These are phyloP conservation scores for Leptopterna dolabrata DNA, from an alignment of 2,888 invertebrate species.

Conservation along the genomic window DNA sequence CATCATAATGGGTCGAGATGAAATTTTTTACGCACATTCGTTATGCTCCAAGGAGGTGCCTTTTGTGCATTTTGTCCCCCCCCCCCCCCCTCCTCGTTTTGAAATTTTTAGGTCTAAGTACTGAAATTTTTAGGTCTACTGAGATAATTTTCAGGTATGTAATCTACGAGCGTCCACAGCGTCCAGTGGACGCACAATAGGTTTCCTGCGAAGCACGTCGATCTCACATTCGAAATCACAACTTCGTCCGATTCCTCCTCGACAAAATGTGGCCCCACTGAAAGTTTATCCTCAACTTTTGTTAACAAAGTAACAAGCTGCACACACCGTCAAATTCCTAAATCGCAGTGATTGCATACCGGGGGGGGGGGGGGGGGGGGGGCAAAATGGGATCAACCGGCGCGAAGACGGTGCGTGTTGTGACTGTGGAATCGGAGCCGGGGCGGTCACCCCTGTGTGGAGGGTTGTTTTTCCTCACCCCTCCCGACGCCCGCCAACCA, in stretches of 20 bases:
- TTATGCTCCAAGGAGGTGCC: no score
- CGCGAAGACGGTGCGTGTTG: slow-evolving; percentile 26
- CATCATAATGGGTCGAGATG: no score
- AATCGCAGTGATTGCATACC: background rate
- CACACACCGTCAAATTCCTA: background rate
- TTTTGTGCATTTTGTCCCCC: no score
- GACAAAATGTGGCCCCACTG: background rate
- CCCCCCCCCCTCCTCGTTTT: no score
- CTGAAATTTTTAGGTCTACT: no score
- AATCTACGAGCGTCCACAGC: no score
- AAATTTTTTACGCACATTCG: no score
- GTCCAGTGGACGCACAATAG: no score
- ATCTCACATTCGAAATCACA: no score
- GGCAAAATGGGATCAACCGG: background rate
- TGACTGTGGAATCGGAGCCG: background rate
- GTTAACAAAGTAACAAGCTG: background rate
- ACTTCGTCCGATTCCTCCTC: background rate
- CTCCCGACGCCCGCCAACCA: background rate
- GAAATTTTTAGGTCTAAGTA: no score
- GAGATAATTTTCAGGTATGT: no score
- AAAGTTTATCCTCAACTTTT: background rate
- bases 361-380: background rate
- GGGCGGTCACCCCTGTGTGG: background rate
- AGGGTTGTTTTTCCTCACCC: slow-evolving; percentile 38
- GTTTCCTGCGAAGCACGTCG: no score